Evolutionary conservation across 2,888 invertebrate genomes (phyloP).

Genomic region (Abrostola triplasia): DNA sequence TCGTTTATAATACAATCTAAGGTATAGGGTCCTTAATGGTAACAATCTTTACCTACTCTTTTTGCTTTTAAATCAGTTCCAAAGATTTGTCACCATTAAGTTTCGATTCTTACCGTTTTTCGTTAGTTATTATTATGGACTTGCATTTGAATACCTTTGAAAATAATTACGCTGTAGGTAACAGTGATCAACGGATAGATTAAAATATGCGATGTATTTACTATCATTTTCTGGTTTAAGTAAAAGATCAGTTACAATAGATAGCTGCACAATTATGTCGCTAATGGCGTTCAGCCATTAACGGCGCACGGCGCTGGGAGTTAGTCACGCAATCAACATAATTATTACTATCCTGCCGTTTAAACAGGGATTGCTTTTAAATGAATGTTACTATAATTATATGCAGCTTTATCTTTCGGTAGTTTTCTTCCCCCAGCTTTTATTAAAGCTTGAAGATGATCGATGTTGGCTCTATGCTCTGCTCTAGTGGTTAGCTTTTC

Average conservation of each 20-base stretch:
- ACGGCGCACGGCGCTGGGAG: slow-evolving; percentile 30
- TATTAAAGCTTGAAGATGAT: no score
- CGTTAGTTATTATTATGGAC: no score
- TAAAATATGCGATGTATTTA: not conserved
- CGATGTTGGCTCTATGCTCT: no score
- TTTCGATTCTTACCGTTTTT: no score
- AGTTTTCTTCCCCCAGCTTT: not conserved
- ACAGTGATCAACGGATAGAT: not conserved
- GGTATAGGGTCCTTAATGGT: no score
- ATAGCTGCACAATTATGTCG: slow-evolving; percentile 52
- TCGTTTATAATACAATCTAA: no score
- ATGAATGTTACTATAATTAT: not conserved
- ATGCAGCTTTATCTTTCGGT: not conserved
- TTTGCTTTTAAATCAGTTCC: no score
- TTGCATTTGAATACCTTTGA: no score
- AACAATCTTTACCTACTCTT: no score
- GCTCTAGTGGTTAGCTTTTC: no score
- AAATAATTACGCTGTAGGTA: slow-evolving; percentile 13
- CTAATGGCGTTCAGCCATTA: slow-evolving; percentile 68
- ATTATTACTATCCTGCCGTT: slow-evolving; percentile 20
- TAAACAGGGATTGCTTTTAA: slow-evolving; percentile 8
- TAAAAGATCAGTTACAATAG: slow-evolving; percentile 29
- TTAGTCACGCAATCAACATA: slow-evolving; percentile 57
- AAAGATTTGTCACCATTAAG: no score
- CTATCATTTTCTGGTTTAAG: slow-evolving; percentile 19